These are phyloP conservation scores for Engystomops pustulosus DNA, from an alignment of 2,113 vertebrate species.

Conservation along the genomic window DNA sequence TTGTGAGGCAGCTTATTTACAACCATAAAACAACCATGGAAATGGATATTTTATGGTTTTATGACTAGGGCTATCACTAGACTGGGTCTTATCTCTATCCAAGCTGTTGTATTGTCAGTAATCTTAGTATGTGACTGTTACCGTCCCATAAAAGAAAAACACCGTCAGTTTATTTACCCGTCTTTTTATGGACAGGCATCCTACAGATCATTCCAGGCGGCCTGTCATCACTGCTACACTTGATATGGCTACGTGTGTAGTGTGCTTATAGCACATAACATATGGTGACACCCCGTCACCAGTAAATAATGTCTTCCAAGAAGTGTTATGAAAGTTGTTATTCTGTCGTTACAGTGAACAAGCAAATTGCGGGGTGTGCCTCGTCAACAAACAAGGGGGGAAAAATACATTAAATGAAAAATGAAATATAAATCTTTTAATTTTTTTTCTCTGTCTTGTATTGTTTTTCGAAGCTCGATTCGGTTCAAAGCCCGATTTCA, in stretches of 20 bases:
- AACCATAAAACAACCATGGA: neutral
- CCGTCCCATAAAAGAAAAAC: neutral
- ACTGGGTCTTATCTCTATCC: neutral
- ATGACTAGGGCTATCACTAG: neutral
- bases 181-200: neutral
- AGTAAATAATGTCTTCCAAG: neutral
- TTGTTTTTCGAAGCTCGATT: too few relatives aligned
- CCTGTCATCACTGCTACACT: neutral
- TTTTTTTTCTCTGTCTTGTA: too few relatives aligned
- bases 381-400: neutral
- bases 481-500: too few relatives aligned
- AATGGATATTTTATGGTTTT: neutral
- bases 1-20: neutral
- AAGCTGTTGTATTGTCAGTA: neutral
- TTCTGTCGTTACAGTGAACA: neutral
- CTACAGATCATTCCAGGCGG: neutral
- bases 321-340: neutral
- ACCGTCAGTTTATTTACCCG: neutral
- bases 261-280: constrained; percentile 10
- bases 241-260: neutral
- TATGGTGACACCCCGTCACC: neutral
- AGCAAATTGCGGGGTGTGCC: neutral
- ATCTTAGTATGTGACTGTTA: neutral
- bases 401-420: too few relatives aligned
- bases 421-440: too few relatives aligned